Conservation (phyloP, 2,113 vertebrate genomes). For the Misgurnus mizolepis region DNA sequence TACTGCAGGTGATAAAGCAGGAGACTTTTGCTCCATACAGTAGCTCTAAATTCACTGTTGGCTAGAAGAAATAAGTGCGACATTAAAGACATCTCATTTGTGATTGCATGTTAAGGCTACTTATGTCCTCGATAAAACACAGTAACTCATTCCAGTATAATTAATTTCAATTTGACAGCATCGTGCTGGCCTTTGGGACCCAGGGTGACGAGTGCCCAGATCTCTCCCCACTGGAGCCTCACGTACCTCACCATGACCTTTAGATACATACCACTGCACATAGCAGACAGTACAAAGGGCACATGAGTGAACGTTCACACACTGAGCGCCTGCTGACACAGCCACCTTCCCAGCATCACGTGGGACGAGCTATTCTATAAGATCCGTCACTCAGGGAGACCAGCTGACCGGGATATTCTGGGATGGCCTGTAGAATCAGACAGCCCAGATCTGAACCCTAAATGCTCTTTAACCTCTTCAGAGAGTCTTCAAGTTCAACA, state of each 20-base stretch:
- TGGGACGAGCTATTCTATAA: slow-evolving; percentile 51
- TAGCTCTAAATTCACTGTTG: too few relatives aligned
- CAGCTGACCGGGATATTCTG: slow-evolving; percentile 52
- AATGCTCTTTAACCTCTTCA: slow-evolving; percentile 43
- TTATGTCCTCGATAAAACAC: neutral
- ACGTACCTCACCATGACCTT: slow-evolving; percentile 72
- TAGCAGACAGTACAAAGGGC: slow-evolving; percentile 76
- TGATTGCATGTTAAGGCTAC: neutral
- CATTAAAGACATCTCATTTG: too few relatives aligned
- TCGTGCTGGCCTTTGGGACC: slow-evolving; percentile 55
- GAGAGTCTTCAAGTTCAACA: neutral
- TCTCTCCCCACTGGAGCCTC: slow-evolving; percentile 68
- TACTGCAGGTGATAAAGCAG: too few relatives aligned
- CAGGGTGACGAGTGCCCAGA: slow-evolving; percentile 52
- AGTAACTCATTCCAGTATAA: neutral
- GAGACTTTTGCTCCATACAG: too few relatives aligned
- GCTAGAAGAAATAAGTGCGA: too few relatives aligned
- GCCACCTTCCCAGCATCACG: slow-evolving; percentile 47
- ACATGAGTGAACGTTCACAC: slow-evolving; percentile 51
- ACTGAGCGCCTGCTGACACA: slow-evolving; percentile 48
- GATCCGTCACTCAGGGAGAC: slow-evolving; percentile 48
- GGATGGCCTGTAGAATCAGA: slow-evolving; percentile 42
- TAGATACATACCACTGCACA: slow-evolving; percentile 76
- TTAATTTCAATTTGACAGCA: slow-evolving; percentile 38
- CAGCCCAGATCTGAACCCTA: slow-evolving; percentile 6